Percentiles rank a stretch among this genome's conserved stretches.
Evolutionary conservation across 1,140 invertebrate genomes (phyloP).

Genomic region (Brachionus asplanchnoidis): DNA sequence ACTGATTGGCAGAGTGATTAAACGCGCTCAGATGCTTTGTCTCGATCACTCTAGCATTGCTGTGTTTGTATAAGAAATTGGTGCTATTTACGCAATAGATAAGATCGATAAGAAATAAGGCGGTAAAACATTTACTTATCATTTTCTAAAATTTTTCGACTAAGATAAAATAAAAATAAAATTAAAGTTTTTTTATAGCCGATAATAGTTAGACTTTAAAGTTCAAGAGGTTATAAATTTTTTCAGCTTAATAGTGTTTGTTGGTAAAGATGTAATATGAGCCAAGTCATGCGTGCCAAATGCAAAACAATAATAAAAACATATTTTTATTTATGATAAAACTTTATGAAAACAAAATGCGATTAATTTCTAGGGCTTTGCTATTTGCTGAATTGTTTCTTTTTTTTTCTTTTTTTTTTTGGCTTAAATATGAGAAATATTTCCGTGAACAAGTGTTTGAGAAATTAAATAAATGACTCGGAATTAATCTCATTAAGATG

Average conservation of each 20-base stretch:
- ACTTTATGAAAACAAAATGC: constrained; percentile 20
- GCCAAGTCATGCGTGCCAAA: constrained; percentile 24
- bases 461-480: constrained; percentile 5
- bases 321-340: neutral
- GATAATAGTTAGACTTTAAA: constrained; percentile 16
- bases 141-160: neutral
- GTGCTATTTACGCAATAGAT: neutral
- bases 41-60: neutral
- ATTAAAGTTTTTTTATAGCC: constrained; percentile 20
- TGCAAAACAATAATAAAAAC: constrained; percentile 30
- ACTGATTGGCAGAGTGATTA: neutral
- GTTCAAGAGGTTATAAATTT: constrained; percentile 38
- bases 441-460: constrained; percentile 27
- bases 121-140: neutral
- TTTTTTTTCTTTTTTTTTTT: neutral
- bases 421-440: neutral
- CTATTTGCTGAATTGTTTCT: neutral
- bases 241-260: neutral
- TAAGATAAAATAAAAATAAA: neutral
- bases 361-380: neutral
- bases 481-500: constrained; percentile 25
- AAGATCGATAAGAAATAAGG: neutral
- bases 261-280: constrained; percentile 24
- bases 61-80: neutral
- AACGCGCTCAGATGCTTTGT: neutral